A percentile compares a stretch with the other conserved stretches of the same genome.
phyloP scores from a whole-genome alignment of 2,113 vertebrate species.

The Elachura formosa region DNA sequence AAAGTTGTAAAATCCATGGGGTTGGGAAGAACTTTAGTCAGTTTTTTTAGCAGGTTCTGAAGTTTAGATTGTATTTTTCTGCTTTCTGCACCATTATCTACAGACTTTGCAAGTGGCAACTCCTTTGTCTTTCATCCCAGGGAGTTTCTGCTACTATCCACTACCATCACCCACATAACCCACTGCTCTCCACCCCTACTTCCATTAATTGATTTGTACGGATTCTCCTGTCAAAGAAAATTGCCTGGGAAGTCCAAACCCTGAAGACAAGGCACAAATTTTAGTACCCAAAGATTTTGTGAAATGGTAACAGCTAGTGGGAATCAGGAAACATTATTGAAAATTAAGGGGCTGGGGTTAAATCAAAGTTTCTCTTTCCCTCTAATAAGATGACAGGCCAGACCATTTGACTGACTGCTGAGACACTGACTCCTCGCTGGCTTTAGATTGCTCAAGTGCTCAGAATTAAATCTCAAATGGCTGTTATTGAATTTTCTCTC shows the following conservation, averaged over 20 bases:
- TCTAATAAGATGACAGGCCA: slow-evolving; percentile 61
- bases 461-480: slow-evolving; percentile 61
- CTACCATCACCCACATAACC: background rate
- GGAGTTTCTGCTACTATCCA: background rate
- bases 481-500: slow-evolving; percentile 11
- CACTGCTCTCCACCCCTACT: background rate
- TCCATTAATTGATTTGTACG: slow-evolving; percentile 17
- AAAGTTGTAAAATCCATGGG: background rate
- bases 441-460: slow-evolving; percentile 62
- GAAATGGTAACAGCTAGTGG: background rate
- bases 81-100: background rate
- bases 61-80: no score
- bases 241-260: background rate
- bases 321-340: background rate
- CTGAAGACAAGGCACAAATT: background rate
- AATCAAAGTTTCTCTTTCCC: slow-evolving; percentile 64
- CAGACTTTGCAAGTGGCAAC: background rate
- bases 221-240: background rate
- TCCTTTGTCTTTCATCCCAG: background rate
- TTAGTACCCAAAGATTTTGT: background rate
- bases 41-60: background rate
- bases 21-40: background rate
- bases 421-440: slow-evolving; percentile 47
- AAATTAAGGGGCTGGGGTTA: slow-evolving; percentile 63
- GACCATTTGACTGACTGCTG: slow-evolving; percentile 57